Evolutionary conservation across 2,888 invertebrate species (phyloP).

Genomic region (Hanleya hanleyi): DNA sequence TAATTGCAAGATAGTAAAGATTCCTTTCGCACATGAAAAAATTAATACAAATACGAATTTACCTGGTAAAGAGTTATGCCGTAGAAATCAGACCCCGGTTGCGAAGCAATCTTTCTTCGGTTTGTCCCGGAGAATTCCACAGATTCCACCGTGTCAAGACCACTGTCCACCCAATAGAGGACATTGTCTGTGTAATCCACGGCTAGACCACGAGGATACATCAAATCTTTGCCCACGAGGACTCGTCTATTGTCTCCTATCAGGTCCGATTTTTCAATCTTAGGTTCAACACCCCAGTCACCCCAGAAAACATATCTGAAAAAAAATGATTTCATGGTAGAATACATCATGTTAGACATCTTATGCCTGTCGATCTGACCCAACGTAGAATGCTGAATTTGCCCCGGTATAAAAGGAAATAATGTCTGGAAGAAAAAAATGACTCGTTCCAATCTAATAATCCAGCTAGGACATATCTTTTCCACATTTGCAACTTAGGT

Average conservation of each 20-base stretch:
- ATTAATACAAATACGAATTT: too few species aligned
- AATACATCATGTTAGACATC: too few species aligned
- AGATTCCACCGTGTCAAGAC: conserved; percentile 85
- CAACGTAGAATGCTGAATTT: too few species aligned
- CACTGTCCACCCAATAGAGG: conserved; percentile 91
- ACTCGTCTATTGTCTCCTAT: conserved; percentile 55
- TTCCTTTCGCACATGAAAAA: too few species aligned
- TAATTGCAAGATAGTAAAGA: too few species aligned
- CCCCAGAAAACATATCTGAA: conserved; percentile 66
- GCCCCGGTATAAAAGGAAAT: too few species aligned
- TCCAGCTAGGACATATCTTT: too few species aligned
- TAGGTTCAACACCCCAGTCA: conserved; percentile 60
- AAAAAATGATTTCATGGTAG: not conserved
- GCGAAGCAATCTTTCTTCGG: conserved; percentile 72
- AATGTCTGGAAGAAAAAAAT: too few species aligned
- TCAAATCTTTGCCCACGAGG: conserved; percentile 48
- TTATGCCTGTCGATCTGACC: too few species aligned
- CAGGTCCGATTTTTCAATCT: conserved; percentile 62
- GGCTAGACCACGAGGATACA: conserved; percentile 79
- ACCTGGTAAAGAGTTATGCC: conserved; percentile 62
- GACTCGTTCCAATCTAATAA: too few species aligned
- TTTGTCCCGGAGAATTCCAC: conserved; percentile 85
- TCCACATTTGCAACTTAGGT: too few species aligned
- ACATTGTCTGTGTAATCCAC: conserved; percentile 82
- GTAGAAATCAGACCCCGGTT: conserved; percentile 54